Percentiles rank a stretch among this genome's conserved stretches.
phyloP scores from a whole-genome alignment of 2,888 invertebrate genomes.

The Buathra laborator region DNA sequence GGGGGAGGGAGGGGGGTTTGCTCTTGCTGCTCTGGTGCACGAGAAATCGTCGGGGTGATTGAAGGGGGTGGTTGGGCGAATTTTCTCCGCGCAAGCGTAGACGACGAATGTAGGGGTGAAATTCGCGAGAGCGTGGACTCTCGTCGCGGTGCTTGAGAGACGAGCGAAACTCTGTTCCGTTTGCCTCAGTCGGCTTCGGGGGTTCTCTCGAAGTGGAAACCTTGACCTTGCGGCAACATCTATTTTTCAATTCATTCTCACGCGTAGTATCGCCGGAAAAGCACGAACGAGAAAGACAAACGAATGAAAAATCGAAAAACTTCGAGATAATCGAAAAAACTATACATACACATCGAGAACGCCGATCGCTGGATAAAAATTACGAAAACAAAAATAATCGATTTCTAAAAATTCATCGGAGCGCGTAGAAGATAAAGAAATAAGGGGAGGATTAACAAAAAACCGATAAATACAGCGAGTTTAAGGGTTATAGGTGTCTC shows the following conservation, averaged over 20 bases:
- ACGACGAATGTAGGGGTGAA: constrained; percentile 20
- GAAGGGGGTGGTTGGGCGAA: constrained; percentile 45
- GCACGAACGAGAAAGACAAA: not conserved
- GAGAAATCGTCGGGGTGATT: constrained; percentile 57
- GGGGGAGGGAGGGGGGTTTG: not conserved
- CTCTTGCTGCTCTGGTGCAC: constrained; percentile 50
- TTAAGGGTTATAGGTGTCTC: not conserved
- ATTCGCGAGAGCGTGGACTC: constrained; percentile 62
- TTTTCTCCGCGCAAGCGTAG: constrained; percentile 55
- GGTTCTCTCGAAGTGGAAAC: constrained; percentile 59
- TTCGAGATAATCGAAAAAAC: not conserved
- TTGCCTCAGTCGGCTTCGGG: constrained; percentile 64
- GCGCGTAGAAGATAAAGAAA: not conserved
- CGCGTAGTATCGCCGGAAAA: not conserved
- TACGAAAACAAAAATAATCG: not conserved
- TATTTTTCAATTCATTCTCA: constrained; percentile 6
- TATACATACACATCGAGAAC: not conserved
- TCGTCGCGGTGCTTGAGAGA: constrained; percentile 49
- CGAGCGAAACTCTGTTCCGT: constrained; percentile 57
- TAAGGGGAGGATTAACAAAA: not conserved
- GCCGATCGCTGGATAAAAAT: not conserved
- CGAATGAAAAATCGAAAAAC: not conserved
- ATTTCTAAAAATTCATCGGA: not conserved
- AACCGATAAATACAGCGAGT: not conserved
- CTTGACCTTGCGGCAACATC: constrained; percentile 58